A percentile compares a stretch with the other conserved stretches of the same genome.
Conservation (phyloP, 2,888 invertebrate genomes). For the Patella depressa region DNA sequence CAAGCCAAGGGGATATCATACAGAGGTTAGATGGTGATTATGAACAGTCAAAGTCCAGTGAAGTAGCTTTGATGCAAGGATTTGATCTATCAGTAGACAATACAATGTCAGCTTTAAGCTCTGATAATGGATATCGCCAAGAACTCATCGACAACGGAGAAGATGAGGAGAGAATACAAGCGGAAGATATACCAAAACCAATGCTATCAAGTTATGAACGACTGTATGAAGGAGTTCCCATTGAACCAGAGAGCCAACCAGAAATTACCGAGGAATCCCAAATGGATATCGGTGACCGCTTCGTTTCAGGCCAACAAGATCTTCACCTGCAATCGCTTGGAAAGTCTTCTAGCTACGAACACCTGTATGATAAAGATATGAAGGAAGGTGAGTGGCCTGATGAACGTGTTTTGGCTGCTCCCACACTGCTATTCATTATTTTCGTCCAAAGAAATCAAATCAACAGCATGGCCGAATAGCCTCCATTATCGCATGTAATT, state of each 20-base stretch:
- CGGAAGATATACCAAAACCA: slow-evolving; percentile 25
- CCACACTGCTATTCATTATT: slow-evolving; percentile 2
- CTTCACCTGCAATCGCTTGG: slow-evolving; percentile 49
- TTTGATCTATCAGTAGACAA: slow-evolving; percentile 64
- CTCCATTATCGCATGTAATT: not conserved
- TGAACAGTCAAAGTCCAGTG: slow-evolving; percentile 50
- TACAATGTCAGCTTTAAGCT: slow-evolving; percentile 52
- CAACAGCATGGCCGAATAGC: not conserved
- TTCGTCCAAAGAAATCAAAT: not conserved
- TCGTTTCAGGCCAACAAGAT: slow-evolving; percentile 61
- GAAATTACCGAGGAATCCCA: slow-evolving; percentile 50
- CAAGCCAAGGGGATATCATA: too few relatives aligned
- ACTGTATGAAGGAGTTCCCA: slow-evolving; percentile 53
- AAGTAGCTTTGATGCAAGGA: slow-evolving; percentile 60
- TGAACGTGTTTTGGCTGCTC: slow-evolving; percentile 5
- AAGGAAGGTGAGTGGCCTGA: slow-evolving; percentile 44
- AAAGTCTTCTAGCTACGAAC: slow-evolving; percentile 61
- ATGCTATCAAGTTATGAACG: slow-evolving; percentile 58
- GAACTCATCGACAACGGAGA: slow-evolving; percentile 17
- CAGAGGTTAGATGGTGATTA: not conserved
- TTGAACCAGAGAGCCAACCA: slow-evolving; percentile 48
- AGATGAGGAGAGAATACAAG: not conserved
- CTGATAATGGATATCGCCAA: slow-evolving; percentile 45
- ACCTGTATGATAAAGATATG: slow-evolving; percentile 54
- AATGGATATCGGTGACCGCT: slow-evolving; percentile 63